A percentile compares a stretch with the other conserved stretches of the same genome.
Conservation (phyloP, 1,140 invertebrate species). For the Pseudomyrmex cubaensis region DNA sequence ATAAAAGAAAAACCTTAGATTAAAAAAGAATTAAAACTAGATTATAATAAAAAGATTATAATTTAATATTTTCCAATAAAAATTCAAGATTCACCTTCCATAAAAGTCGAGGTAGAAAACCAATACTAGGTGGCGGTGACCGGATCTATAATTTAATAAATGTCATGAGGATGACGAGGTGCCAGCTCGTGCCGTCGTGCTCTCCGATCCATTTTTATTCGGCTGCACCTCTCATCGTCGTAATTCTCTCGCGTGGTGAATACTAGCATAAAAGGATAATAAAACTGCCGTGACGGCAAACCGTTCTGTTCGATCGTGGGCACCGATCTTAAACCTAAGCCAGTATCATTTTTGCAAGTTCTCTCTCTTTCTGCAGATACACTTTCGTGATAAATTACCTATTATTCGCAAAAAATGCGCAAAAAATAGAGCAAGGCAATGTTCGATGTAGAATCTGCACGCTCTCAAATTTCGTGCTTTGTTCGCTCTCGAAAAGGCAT, state of each 20-base stretch:
- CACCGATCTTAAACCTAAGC: not conserved
- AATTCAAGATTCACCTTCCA: not conserved
- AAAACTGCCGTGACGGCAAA: constrained; percentile 67
- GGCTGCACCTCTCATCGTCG: constrained; percentile 23
- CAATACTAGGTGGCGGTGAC: not conserved
- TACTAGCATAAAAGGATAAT: constrained; percentile 45
- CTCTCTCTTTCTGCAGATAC: not conserved
- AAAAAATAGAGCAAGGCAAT: constrained; percentile 3
- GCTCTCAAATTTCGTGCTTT: not conserved
- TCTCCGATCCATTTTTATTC: constrained; percentile 68
- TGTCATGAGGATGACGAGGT: constrained; percentile 45
- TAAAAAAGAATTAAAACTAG: not conserved
- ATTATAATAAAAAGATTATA: not conserved
- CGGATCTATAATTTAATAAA: constrained; percentile 67
- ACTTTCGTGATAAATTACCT: constrained; percentile 21
- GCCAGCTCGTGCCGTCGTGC: constrained; percentile 54
- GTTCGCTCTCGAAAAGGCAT: not conserved
- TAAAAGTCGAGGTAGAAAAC: not conserved
- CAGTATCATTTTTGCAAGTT: constrained; percentile 16
- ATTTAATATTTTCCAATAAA: not conserved
- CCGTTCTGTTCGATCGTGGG: constrained; percentile 46
- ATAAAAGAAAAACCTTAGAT: not conserved
- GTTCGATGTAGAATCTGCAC: not conserved
- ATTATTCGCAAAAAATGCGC: constrained; percentile 27
- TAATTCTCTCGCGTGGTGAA: constrained; percentile 26